phyloP scores from a whole-genome alignment of 2,113 vertebrate genomes.

The Strigops habroptila region DNA sequence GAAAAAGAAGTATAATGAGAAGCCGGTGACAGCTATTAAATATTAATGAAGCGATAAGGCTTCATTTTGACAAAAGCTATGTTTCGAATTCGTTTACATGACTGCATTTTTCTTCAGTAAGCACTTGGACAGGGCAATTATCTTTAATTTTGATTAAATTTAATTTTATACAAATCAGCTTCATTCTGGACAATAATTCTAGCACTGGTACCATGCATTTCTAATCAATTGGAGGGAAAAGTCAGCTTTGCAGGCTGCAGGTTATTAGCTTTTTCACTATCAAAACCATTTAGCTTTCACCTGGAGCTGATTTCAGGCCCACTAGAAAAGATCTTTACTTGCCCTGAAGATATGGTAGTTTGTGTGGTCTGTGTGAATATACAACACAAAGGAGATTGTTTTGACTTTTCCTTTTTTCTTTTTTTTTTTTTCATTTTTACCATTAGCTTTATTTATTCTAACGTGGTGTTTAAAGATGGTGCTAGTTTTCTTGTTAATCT shows the following conservation, averaged over 20 bases:
- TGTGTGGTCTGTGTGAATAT: fast-evolving
- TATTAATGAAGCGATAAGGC: fast-evolving
- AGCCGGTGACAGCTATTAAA: no score
- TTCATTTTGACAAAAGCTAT: not conserved
- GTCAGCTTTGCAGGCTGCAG: not conserved
- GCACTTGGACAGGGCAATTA: not conserved
- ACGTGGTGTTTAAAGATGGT: fast-evolving
- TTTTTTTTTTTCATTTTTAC: fast-evolving
- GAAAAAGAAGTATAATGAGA: fast-evolving
- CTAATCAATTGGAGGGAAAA: not conserved
- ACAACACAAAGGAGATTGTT: fast-evolving
- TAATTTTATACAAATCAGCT: not conserved
- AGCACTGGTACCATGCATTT: not conserved
- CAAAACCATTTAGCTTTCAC: not conserved
- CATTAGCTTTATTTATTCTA: fast-evolving
- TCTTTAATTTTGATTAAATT: not conserved
- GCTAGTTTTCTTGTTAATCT: fast-evolving
- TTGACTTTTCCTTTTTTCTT: fast-evolving
- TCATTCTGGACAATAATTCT: not conserved
- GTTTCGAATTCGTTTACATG: not conserved
- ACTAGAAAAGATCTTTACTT: not conserved
- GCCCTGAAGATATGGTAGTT: fast-evolving
- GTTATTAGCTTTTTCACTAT: not conserved
- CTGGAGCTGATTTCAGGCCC: not conserved
- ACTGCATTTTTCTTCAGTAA: not conserved